phyloP scores from a whole-genome alignment of 2,888 invertebrate genomes.

The Metallyticus violacea region DNA sequence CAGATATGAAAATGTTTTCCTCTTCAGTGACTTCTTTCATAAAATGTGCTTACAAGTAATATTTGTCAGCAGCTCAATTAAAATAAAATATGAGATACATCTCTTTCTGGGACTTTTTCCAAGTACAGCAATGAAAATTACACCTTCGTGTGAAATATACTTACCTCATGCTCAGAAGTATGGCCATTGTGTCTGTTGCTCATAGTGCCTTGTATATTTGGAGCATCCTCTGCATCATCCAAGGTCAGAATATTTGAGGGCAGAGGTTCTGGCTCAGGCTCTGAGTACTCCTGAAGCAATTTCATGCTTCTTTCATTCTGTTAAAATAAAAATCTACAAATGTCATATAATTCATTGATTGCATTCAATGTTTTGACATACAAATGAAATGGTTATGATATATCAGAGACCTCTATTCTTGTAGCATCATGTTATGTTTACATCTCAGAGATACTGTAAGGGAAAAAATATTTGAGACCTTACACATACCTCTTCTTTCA shows the following conservation, averaged over 20 bases:
- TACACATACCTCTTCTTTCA: slow-evolving; percentile 65
- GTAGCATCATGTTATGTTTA: background rate
- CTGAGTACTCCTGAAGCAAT: slow-evolving; percentile 37
- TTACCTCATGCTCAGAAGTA: background rate
- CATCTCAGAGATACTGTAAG: background rate
- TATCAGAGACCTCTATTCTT: background rate
- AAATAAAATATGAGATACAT: background rate
- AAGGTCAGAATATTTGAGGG: background rate
- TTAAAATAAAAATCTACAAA: background rate
- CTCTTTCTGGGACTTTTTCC: background rate
- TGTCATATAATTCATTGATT: too few relatives aligned
- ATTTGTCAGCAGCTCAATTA: too few relatives aligned
- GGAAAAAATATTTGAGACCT: too few relatives aligned
- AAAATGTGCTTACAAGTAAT: too few relatives aligned
- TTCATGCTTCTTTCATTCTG: slow-evolving; percentile 39
- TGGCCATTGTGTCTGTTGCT: background rate
- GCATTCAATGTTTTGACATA: background rate
- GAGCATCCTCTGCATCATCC: background rate
- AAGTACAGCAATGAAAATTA: background rate
- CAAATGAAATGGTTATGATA: background rate
- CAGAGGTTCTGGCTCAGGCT: slow-evolving; percentile 19
- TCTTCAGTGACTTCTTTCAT: too few relatives aligned
- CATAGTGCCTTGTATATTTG: background rate
- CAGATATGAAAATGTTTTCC: too few relatives aligned
- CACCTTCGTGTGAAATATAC: background rate